These are phyloP conservation scores for Antechinus flavipes DNA, from an alignment of 2,113 vertebrate genomes.

Conservation along the genomic window DNA sequence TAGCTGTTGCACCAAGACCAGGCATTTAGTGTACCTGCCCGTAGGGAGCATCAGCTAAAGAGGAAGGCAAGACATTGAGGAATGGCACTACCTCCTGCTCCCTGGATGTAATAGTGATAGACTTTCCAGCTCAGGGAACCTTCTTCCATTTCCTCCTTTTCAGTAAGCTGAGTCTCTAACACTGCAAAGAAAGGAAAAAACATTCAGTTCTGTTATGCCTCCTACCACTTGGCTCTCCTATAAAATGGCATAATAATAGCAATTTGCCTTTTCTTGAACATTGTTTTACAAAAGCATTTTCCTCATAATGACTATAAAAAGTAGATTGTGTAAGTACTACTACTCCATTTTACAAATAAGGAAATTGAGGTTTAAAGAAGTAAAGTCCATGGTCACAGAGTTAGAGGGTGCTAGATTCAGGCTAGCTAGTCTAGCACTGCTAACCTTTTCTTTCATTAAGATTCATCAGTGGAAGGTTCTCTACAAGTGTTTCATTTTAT, in stretches of 20 bases:
- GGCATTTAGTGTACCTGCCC: not conserved
- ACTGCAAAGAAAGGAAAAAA: not conserved
- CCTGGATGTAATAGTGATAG: slow-evolving; percentile 59
- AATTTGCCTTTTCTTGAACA: not conserved
- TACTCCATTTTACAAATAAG: not conserved
- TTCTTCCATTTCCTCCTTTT: slow-evolving; percentile 50
- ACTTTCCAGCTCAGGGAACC: slow-evolving; percentile 39
- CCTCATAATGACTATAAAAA: not conserved
- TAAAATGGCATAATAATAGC: not conserved
- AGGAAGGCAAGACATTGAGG: not conserved
- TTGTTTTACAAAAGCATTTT: not conserved
- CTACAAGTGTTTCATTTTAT: not conserved
- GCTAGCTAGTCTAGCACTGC: not conserved
- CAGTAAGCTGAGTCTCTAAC: slow-evolving; percentile 47
- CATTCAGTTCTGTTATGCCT: not conserved
- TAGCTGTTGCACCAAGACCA: not conserved
- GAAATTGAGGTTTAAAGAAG: not conserved
- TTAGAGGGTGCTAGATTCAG: not conserved
- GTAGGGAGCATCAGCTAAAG: not conserved
- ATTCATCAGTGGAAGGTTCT: not conserved
- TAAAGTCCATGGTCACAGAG: not conserved
- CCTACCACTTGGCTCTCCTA: too few species aligned
- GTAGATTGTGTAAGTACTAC: not conserved
- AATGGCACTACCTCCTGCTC: slow-evolving; percentile 48
- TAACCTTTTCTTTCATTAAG: not conserved